Evolutionary conservation across 2,113 vertebrate species (phyloP).

Genomic region (Pogona vitticeps): DNA sequence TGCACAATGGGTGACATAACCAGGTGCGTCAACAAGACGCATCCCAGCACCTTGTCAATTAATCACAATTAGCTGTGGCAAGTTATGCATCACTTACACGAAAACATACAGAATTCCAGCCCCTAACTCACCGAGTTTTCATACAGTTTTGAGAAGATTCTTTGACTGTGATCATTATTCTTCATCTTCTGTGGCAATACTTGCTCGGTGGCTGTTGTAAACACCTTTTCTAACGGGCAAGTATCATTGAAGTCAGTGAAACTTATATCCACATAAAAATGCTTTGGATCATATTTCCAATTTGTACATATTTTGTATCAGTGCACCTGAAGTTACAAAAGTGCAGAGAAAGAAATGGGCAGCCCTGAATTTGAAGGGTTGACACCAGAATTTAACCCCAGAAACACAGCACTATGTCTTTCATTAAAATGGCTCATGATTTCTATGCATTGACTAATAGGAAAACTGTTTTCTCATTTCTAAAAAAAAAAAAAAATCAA

Average conservation of each 20-base stretch:
- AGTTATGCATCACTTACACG: no score
- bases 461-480: constrained; percentile 21
- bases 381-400: background rate
- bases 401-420: constrained; percentile 16
- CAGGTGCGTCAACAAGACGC: no score
- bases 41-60: no score
- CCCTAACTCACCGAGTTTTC: background rate
- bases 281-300: background rate
- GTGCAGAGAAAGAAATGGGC: background rate
- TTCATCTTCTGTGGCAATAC: background rate
- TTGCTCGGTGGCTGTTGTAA: no score
- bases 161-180: background rate
- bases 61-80: no score
- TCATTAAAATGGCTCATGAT: background rate
- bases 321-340: background rate
- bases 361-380: background rate
- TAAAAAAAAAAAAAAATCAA: constrained; percentile 13
- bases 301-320: background rate
- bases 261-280: background rate
- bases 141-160: background rate
- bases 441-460: constrained; percentile 25
- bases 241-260: background rate
- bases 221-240: background rate
- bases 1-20: no score
- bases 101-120: no score